These are phyloP conservation scores for Ariopsis seemanni DNA, from an alignment of 2,113 vertebrate genomes.

Conservation along the genomic window DNA sequence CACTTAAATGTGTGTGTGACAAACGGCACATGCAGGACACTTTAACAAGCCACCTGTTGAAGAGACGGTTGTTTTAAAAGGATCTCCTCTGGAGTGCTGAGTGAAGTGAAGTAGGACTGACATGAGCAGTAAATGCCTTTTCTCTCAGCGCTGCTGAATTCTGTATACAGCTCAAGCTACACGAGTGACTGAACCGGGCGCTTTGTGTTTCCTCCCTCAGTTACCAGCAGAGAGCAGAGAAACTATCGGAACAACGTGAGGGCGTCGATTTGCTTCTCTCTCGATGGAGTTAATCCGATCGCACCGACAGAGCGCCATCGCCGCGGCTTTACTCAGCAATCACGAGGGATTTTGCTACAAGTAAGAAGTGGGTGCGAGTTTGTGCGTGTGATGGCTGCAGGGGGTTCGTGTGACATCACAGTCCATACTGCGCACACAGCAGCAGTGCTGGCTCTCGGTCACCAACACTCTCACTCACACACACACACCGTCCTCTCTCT, in stretches of 20 bases:
- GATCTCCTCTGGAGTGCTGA: background rate
- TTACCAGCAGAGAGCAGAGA: slow-evolving; percentile 52
- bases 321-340: slow-evolving; percentile 12
- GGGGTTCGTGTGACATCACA: slow-evolving; percentile 44
- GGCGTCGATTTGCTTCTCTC: background rate
- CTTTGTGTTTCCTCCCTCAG: slow-evolving; percentile 46
- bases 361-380: slow-evolving; percentile 43
- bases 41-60: background rate
- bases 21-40: background rate
- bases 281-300: slow-evolving; percentile 14
- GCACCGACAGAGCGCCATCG: slow-evolving; percentile 3
- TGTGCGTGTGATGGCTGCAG: slow-evolving; percentile 48
- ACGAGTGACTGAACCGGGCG: background rate
- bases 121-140: background rate
- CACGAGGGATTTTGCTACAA: slow-evolving; percentile 22
- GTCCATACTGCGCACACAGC: slow-evolving; percentile 39
- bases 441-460: slow-evolving; percentile 39
- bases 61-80: background rate
- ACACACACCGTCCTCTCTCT: background rate
- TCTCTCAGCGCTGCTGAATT: background rate
- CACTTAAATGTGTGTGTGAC: background rate
- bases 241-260: slow-evolving; percentile 51
- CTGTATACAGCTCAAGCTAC: background rate
- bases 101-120: background rate
- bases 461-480: background rate